These are phyloP conservation scores for Cydia fagiglandana DNA, from an alignment of 1,140 invertebrate species.

Conservation along the genomic window DNA sequence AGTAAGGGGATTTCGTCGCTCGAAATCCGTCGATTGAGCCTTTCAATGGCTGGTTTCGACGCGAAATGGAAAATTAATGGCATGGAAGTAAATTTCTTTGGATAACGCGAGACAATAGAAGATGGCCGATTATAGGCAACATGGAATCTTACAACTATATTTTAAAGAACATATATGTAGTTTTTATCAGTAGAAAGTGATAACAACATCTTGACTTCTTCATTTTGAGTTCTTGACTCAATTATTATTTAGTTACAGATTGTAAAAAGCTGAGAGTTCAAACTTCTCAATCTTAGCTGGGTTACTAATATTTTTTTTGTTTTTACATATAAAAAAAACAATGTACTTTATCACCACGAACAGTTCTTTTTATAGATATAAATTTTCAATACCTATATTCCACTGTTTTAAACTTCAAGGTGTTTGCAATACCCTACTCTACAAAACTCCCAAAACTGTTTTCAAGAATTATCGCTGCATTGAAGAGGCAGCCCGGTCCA, in stretches of 20 bases:
- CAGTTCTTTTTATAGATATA: too few species aligned
- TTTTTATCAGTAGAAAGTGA: neutral
- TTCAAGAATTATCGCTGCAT: neutral
- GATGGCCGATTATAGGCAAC: conserved; percentile 36
- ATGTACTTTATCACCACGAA: too few species aligned
- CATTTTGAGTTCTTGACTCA: too few species aligned
- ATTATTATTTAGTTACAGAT: too few species aligned
- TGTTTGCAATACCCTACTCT: too few species aligned
- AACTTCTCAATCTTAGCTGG: too few species aligned
- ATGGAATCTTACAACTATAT: neutral
- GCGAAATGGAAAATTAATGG: conserved; percentile 68
- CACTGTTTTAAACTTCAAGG: too few species aligned
- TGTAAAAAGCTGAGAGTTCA: too few species aligned
- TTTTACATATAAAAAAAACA: too few species aligned
- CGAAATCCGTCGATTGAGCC: conserved; percentile 50
- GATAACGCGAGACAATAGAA: conserved; percentile 58
- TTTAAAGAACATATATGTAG: neutral
- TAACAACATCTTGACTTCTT: too few species aligned
- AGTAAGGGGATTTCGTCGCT: conserved; percentile 38
- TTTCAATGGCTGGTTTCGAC: conserved; percentile 57
- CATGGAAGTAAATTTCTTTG: conserved; percentile 60
- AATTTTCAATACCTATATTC: too few species aligned
- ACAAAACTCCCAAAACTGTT: neutral
- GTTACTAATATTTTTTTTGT: too few species aligned
- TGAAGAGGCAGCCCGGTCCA: neutral